phyloP scores from a whole-genome alignment of 2,888 invertebrate genomes.

The Eilema depressum region DNA sequence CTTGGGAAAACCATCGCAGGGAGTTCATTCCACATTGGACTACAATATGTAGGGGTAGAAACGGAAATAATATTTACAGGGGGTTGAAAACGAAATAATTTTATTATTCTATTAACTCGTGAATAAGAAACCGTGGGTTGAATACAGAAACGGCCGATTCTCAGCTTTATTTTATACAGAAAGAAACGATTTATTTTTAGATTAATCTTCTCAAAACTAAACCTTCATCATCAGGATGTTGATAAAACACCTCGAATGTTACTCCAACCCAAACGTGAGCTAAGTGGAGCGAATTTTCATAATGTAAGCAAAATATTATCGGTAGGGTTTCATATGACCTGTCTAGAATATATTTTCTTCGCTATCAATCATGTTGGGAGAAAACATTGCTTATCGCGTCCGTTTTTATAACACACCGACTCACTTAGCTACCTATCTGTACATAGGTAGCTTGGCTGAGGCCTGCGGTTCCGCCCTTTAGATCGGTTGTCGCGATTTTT shows the following conservation, averaged over 20 bases:
- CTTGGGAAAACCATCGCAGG: too few relatives aligned
- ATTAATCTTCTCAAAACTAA: background rate
- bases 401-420: conserved; percentile 17
- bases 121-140: too few relatives aligned
- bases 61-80: too few relatives aligned
- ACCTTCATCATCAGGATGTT: background rate
- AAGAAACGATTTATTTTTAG: background rate
- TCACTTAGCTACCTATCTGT: conserved; percentile 13
- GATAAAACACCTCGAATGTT: background rate
- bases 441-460: background rate
- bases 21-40: too few relatives aligned
- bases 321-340: conserved; percentile 8
- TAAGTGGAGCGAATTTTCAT: conserved; percentile 25
- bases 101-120: too few relatives aligned
- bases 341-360: conserved; percentile 23
- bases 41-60: too few relatives aligned
- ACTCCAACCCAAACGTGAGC: background rate
- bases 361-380: conserved; percentile 26
- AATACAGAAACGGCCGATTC: too few relatives aligned
- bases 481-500: background rate
- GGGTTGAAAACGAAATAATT: too few relatives aligned
- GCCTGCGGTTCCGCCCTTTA: background rate
- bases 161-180: background rate
- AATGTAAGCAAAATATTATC: conserved; percentile 27
- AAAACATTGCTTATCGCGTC: conserved; percentile 18